Conservation (phyloP, 2,797 vertebrate genomes). For the Onychomys leucogaster region DNA sequence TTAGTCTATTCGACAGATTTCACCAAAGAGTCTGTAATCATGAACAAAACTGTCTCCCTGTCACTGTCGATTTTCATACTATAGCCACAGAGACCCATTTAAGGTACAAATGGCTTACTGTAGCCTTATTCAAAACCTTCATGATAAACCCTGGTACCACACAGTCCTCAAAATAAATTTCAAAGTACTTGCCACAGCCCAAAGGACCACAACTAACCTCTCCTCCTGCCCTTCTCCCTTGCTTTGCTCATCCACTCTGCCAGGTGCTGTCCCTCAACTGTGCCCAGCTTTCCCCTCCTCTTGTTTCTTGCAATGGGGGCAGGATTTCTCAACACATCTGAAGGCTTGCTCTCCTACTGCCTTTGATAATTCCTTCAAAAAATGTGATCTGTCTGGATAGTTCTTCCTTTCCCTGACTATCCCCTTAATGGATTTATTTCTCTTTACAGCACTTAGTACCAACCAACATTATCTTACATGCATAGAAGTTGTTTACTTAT, state of each 20-base stretch:
- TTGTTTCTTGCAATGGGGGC: not conserved
- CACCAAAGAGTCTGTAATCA: slow-evolving; percentile 3
- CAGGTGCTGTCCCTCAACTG: not conserved
- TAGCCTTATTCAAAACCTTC: not conserved
- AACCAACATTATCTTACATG: slow-evolving; percentile 12
- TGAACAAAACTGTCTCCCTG: not conserved
- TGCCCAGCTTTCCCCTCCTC: not conserved
- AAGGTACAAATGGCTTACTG: slow-evolving; percentile 8
- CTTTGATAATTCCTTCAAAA: not conserved
- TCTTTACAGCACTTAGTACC: slow-evolving; percentile 12
- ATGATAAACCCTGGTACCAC: not conserved
- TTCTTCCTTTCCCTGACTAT: not conserved
- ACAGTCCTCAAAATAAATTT: slow-evolving; percentile 15
- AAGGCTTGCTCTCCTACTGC: not conserved
- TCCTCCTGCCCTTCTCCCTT: not conserved
- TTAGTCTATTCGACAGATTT: not conserved
- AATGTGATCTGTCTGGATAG: not conserved
- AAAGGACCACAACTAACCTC: not conserved
- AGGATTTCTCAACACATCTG: not conserved
- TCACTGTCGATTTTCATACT: slow-evolving; percentile 4
- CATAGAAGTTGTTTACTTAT: slow-evolving; percentile 59
- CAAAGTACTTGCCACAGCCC: not conserved
- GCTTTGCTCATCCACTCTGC: not conserved
- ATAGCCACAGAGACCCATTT: not conserved
- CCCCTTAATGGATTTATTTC: not conserved